A percentile compares a stretch with the other conserved stretches of the same genome.
These are phyloP conservation scores for Cheumatopsyche charites DNA, from an alignment of 1,140 invertebrate species.

Conservation along the genomic window DNA sequence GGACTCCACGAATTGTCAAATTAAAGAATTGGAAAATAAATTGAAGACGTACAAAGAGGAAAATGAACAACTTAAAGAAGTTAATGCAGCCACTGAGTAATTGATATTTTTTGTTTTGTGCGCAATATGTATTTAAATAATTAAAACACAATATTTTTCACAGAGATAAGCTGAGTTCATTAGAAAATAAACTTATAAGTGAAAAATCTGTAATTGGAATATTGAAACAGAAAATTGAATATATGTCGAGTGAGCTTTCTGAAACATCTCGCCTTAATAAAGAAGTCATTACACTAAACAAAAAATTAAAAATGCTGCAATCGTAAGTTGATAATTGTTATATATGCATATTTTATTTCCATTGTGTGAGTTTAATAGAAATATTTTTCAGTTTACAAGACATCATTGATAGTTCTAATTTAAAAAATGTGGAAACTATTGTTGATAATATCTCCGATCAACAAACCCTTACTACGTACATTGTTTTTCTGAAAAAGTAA, in stretches of 20 bases:
- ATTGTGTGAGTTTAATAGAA: neutral
- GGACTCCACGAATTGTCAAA: conserved; percentile 39
- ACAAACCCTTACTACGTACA: conserved; percentile 32
- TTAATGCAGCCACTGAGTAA: conserved; percentile 7
- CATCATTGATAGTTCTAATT: conserved; percentile 29
- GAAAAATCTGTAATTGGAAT: conserved; percentile 29
- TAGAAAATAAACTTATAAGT: conserved; percentile 28
- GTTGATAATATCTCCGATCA: conserved; percentile 30
- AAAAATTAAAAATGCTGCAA: conserved; percentile 31
- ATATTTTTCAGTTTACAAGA: conserved; percentile 31
- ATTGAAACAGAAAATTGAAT: conserved; percentile 38
- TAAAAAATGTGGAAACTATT: conserved; percentile 38
- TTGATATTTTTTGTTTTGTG: too few species aligned
- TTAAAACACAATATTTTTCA: neutral
- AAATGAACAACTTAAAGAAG: conserved; percentile 25
- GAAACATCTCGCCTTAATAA: conserved; percentile 26
- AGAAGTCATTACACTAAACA: conserved; percentile 31
- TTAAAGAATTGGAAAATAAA: conserved; percentile 33
- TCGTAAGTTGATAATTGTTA: conserved; percentile 28
- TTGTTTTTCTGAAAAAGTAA: conserved; percentile 40
- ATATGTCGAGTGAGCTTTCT: conserved; percentile 21
- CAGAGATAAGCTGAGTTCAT: conserved; percentile 17
- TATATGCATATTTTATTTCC: conserved; percentile 2
- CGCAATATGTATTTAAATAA: too few species aligned
- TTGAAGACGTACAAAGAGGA: conserved; percentile 25